Evolutionary conservation across 2,888 invertebrate species (phyloP).

Genomic region (Ptychoptera albimana): DNA sequence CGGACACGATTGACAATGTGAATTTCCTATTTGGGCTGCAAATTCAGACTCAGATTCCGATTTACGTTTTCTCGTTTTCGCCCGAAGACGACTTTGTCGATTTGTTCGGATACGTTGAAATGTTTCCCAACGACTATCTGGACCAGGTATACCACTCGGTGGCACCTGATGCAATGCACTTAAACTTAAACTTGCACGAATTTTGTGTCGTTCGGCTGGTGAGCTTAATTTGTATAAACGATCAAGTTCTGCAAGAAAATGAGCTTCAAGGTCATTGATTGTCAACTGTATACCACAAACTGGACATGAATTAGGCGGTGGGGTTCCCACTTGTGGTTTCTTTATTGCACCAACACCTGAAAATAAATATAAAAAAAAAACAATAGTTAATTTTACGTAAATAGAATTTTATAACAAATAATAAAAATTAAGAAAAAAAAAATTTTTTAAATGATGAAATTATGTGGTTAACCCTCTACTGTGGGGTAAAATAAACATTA

Average conservation of each 20-base stretch:
- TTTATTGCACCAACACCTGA: constrained; percentile 5
- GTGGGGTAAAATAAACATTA: too few relatives aligned
- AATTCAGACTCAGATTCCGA: constrained; percentile 30
- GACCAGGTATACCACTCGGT: constrained; percentile 24
- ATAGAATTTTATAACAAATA: too few relatives aligned
- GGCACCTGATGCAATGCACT: constrained; percentile 2
- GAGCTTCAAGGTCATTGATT: constrained; percentile 48
- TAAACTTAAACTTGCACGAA: constrained; percentile 6
- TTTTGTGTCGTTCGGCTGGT: constrained; percentile 24
- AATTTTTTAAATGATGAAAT: too few relatives aligned
- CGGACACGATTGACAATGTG: constrained; percentile 39
- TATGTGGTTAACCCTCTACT: too few relatives aligned
- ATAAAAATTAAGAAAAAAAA: too few relatives aligned
- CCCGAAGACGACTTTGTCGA: constrained; percentile 47
- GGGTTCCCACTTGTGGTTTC: constrained; percentile 12
- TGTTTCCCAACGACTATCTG: constrained; percentile 46
- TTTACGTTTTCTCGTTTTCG: constrained; percentile 47
- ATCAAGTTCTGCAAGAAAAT: constrained; percentile 53
- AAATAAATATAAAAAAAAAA: neutral
- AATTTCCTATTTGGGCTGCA: constrained; percentile 14
- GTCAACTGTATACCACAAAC: constrained; percentile 52
- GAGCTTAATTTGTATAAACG: constrained; percentile 44
- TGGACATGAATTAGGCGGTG: constrained; percentile 38
- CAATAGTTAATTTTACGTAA: too few relatives aligned
- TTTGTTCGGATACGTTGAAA: constrained; percentile 55